Evolutionary conservation across 2,888 invertebrate species (phyloP), one percentile per base, ranked within the genome.

Genomic region (Zhuqinia jingwanae): DNA sequence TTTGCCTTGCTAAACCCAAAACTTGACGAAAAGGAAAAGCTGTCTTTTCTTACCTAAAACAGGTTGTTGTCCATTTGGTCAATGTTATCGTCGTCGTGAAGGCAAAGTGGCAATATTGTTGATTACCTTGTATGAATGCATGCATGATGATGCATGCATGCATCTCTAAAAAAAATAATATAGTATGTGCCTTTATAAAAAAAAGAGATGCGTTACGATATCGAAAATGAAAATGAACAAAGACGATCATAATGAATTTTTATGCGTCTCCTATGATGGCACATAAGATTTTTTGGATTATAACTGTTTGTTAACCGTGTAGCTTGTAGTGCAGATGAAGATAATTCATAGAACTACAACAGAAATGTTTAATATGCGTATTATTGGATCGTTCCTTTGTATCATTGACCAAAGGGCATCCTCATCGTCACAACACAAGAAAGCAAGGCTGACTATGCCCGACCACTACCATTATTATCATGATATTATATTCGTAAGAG

Each of bases 1-100:
- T 80, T 85, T 85, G 85, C 77, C 81, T 88, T 85, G 78, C 88
- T 88, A 88, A 88, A 88, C 88, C 88, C 82, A 88, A 88, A 88
- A 88, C 88, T 88, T 88, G 88, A 83, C 70, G 78, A 83, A 78
- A 81, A 88, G 80, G 85, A 85, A 88, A 88, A 88, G 85, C 88
- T 88, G 88, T 85, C 85, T 88, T 88, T 85, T 85, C 85, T 85
- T 85, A 80, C 85, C 85, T 85, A 85, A 85, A 85, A 85, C 85
- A 85, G 85, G 85, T 85, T 85, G 85, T 85, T 85, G 85, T 85
- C 85, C 85, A 85, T 73, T 85, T 85, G 79, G 79, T 85, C 85
- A 85, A 85, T 85, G 85, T 85, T 85, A 85, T 85, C 85, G 70
- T 73, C 85, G 70, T 85, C 85, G 75, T 85, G 85, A 85, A 85